phyloP scores from a whole-genome alignment of 2,797 vertebrate genomes.

The Falco columbarius region DNA sequence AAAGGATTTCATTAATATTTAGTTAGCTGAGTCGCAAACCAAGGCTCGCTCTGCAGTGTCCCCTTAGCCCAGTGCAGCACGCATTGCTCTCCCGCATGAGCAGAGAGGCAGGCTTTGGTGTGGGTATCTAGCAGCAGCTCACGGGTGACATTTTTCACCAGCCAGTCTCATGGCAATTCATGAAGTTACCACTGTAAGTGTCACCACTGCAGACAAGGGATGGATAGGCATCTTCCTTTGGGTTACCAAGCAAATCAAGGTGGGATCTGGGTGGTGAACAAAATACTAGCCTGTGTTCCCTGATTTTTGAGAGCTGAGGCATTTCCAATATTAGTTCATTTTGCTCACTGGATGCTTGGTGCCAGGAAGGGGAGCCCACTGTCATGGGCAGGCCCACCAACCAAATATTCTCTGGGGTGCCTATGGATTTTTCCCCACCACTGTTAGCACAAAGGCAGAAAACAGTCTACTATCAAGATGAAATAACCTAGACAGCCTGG shows the following conservation, averaged over 20 bases:
- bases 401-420: neutral
- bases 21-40: conserved; percentile 28
- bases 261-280: neutral
- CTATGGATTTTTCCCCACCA: neutral
- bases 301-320: neutral
- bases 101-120: neutral
- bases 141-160: neutral
- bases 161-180: neutral
- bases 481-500: neutral
- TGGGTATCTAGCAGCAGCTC: neutral
- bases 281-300: neutral
- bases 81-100: rapidly evolving
- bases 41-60: neutral
- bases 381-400: neutral
- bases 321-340: neutral
- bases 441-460: neutral
- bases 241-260: neutral
- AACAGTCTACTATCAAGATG: neutral
- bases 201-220: neutral
- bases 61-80: neutral
- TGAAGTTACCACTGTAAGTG: neutral
- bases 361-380: neutral
- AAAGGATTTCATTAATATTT: conserved; percentile 50
- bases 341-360: neutral
- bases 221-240: neutral